Percentiles rank a stretch among this genome's conserved stretches.
phyloP scores from a whole-genome alignment of 2,113 vertebrate species.

The Charadrius vociferus region DNA sequence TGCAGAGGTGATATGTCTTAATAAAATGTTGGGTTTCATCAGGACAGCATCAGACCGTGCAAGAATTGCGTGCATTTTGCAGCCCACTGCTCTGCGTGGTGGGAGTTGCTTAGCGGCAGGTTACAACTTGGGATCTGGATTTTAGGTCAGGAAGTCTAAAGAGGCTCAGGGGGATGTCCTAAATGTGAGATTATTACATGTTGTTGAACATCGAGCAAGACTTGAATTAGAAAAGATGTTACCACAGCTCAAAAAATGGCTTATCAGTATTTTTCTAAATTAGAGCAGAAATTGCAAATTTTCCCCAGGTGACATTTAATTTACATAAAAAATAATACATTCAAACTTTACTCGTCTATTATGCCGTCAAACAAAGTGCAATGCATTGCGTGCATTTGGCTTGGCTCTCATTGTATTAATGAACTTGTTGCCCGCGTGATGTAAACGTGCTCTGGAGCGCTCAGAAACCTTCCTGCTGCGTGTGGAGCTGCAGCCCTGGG shows the following conservation, averaged over 20 bases:
- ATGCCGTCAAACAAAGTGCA: neutral
- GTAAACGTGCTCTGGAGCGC: fast-evolving
- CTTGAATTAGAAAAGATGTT: neutral
- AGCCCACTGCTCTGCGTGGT: neutral
- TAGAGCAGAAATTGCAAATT: neutral
- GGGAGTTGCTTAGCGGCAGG: neutral
- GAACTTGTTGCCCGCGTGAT: neutral
- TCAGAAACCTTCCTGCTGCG: neutral
- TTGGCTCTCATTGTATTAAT: neutral
- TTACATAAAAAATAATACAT: neutral
- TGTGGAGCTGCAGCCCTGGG: neutral
- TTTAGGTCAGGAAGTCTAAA: neutral
- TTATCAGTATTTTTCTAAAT: neutral
- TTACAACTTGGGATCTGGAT: neutral
- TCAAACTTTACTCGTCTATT: neutral
- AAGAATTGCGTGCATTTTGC: fast-evolving
- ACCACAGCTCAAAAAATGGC: neutral
- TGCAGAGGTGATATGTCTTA: neutral
- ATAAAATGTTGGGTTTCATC: neutral
- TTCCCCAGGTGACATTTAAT: neutral
- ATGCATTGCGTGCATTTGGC: fast-evolving
- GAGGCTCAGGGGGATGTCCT: neutral
- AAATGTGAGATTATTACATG: neutral
- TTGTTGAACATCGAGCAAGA: neutral
- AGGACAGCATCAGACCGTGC: fast-evolving